Evolutionary conservation across 1,140 invertebrate genomes (phyloP), one percentile per base, ranked within the genome.

Genomic region (Bombus ignitus): DNA sequence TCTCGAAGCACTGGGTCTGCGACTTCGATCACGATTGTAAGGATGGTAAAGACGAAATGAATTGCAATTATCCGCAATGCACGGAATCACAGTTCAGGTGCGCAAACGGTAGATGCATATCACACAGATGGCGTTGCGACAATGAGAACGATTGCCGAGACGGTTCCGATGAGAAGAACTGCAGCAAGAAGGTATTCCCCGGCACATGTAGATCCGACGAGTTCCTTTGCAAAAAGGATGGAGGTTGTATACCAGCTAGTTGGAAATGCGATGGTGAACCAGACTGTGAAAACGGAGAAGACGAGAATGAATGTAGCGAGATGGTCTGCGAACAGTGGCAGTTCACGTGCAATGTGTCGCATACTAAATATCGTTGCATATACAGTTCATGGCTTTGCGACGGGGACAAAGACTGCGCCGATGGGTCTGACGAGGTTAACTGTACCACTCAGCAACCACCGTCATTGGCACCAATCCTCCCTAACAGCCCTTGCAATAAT

Each of bases 41-140:
- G 92, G 98, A 99, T 92, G 97, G 96, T 81, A 97, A 96, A 25
- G 98, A 99, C 93, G 98, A 99, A 92, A 87, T 94, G 15, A 96
- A 96, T 92, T 98, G 97, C 90, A 96, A 95, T 0, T 95, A 95
- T 53, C 93, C 90, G 3, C 95, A 94, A 18, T 94, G 96, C 92
- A 94, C 95, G 47, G 83, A 95, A 0, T 93, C 95, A 0, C 95
- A 97, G 87, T 97, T 97, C 91, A 95, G 94, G 37, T 97, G 97
- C 90, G 91, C 93, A 42, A 97, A 97, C 91, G 95, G 95, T 0
- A 93, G 96, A 0, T 97, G 97, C 87, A 97, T 97, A 65, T 95
- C 96, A 0, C 91, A 93, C 3, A 90, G 96, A 4, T 97, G 97
- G 97, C 89, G 94, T 8, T 97, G 97, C 92, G 97, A 98, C 91